Evolutionary conservation across 2,888 invertebrate species (phyloP), one percentile per base, ranked within the genome.

Genomic region (Acanthosepion lycidas): DNA sequence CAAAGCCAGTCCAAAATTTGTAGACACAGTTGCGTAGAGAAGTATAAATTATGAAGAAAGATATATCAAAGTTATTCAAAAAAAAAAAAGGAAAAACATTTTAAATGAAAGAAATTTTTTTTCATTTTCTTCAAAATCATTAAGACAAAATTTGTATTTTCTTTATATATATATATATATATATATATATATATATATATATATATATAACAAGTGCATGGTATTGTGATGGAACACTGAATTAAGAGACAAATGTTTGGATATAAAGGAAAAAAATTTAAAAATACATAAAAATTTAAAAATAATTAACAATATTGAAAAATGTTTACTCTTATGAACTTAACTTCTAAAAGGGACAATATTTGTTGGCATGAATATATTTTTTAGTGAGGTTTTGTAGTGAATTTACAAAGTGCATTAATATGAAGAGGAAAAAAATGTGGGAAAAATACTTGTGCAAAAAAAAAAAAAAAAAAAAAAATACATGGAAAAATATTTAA

Each of bases 41-140:
- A 94, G 42, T 55, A 94, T 48, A 94, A 33, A 78, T 78, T n/a
- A 78, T n/a, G n/a, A 78, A 78, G n/a, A 78, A 78, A 78, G n/a
- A 33, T 78, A n/a, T 78, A 78, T 78, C 12, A 78, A 78, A n/a
- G 78, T 78, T 2, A n/a, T 78, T n/a, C 23, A 5, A n/a, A n/a
- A 78, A 78, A 5, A n/a, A n/a, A 78, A 78, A 78, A 78, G 33
- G 18, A 15, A 78, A 78, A n/a, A 78, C 78, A 78, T 78, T 78
- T 59, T 78, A n/a, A 78, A n/a, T 18, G 15, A 78, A 78, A n/a
- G 20, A 33, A 78, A 33, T 33, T 78, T 78, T 18, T 78, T 78
- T 18, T 5, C 33, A 33, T 15, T 6, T 12, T 33, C 15, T n/a
- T 15, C 3, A 33, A 78, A 78, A 91, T 20, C 18, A n/a, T n/a